A percentile compares a stretch with the other conserved stretches of the same genome.
Conservation (phyloP, 2,888 invertebrate species). For the Hypselothyrea guttata region DNA sequence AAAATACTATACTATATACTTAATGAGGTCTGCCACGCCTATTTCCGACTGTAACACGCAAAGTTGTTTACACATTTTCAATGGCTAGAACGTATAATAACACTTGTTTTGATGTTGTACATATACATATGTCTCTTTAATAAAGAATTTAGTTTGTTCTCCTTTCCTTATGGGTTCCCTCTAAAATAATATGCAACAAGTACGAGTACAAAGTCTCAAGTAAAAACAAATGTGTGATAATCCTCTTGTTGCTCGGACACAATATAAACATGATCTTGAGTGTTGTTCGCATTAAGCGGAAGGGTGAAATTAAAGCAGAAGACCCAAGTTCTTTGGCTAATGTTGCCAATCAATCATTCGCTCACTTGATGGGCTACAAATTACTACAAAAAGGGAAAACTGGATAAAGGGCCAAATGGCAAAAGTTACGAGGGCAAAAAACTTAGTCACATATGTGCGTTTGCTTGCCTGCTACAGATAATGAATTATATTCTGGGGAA, state of each 20-base stretch:
- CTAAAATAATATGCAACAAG: no score
- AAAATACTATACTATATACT: no score
- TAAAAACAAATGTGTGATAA: no score
- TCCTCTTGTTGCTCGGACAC: no score
- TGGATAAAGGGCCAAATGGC: constrained; percentile 32
- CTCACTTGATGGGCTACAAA: constrained; percentile 51
- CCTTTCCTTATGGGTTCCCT: no score
- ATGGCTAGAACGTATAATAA: no score
- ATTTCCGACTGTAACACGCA: no score
- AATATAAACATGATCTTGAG: constrained; percentile 10
- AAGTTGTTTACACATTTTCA: not conserved
- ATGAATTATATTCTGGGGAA: constrained; percentile 36
- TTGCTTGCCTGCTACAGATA: constrained; percentile 20
- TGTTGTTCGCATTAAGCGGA: constrained; percentile 2
- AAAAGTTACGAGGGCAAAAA: constrained; percentile 45
- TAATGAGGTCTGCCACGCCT: no score
- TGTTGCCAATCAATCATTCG: constrained; percentile 57
- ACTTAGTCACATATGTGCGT: constrained; percentile 34
- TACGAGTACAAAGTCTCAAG: no score
- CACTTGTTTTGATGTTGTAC: no score
- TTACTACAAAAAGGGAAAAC: constrained; percentile 46
- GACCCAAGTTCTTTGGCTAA: constrained; percentile 41
- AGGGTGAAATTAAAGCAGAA: constrained; percentile 29
- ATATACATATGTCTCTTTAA: no score
- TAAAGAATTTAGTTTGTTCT: no score